These are phyloP conservation scores for Nothoprocta perdicaria DNA, from an alignment of 2,113 vertebrate species.

Conservation along the genomic window DNA sequence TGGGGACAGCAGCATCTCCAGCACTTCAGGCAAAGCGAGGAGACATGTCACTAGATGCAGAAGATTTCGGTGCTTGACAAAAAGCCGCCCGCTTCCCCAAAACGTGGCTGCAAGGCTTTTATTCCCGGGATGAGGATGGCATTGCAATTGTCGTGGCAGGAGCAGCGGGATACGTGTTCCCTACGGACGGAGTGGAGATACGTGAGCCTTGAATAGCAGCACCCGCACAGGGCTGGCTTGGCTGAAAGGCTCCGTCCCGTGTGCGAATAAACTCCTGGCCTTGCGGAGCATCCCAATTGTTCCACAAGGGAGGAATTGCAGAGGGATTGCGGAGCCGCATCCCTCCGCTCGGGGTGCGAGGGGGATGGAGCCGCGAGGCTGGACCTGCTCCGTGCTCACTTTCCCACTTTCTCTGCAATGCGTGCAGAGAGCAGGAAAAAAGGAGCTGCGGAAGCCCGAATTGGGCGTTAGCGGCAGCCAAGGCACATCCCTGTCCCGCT, in stretches of 20 bases:
- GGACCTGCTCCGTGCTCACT: too few relatives aligned
- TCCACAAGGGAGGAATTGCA: too few relatives aligned
- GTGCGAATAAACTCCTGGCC: neutral
- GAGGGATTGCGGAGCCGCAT: neutral
- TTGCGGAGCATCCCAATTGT: neutral
- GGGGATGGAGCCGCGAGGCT: too few relatives aligned
- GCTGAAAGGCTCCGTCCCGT: neutral
- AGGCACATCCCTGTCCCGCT: neutral
- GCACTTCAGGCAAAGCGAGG: neutral
- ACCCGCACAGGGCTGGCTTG: neutral
- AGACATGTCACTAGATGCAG: neutral
- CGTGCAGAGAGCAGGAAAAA: neutral
- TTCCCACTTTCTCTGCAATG: neutral
- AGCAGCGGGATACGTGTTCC: neutral
- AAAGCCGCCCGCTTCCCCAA: neutral
- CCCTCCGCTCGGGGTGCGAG: too few relatives aligned
- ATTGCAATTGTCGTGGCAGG: fast-evolving
- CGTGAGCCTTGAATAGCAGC: neutral
- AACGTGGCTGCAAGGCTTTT: fast-evolving
- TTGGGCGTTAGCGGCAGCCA: neutral
- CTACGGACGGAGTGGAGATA: neutral
- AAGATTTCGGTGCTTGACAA: neutral
- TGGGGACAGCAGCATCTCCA: neutral
- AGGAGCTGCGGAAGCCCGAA: neutral
- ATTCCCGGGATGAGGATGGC: neutral